A percentile compares a stretch with the other conserved stretches of the same genome.
Evolutionary conservation across 2,113 vertebrate genomes (phyloP).

Genomic region (Hydropotes inermis): DNA sequence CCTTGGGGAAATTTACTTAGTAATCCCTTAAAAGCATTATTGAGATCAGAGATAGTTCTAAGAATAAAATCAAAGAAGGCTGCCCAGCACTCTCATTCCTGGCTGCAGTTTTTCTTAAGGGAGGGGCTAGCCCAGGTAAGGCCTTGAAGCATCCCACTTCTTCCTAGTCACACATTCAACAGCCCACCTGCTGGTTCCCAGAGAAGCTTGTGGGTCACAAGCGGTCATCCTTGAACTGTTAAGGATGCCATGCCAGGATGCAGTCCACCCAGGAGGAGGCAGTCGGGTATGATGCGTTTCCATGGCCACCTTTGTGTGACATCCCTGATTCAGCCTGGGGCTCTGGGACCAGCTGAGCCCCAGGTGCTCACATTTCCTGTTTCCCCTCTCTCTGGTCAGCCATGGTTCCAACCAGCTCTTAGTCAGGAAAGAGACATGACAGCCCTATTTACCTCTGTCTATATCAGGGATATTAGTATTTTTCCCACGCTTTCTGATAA

Average conservation of each 20-base stretch:
- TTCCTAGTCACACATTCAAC: background rate
- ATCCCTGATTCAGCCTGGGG: background rate
- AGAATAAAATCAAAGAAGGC: background rate
- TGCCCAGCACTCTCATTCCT: background rate
- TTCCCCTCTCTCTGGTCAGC: background rate
- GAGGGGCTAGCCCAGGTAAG: background rate
- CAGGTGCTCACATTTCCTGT: background rate
- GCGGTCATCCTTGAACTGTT: background rate
- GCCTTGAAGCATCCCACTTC: background rate
- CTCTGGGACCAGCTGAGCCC: background rate
- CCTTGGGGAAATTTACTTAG: constrained; percentile 24
- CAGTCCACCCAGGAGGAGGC: background rate
- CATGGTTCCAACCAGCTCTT: background rate
- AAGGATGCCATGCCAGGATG: background rate
- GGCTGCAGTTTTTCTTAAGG: background rate
- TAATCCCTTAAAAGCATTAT: constrained; percentile 52
- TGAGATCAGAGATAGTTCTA: constrained; percentile 26
- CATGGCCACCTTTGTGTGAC: background rate
- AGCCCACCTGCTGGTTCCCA: background rate
- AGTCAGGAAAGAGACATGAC: background rate
- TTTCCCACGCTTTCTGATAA: background rate
- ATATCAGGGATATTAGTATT: background rate
- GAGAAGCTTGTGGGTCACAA: background rate
- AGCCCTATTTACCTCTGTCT: background rate
- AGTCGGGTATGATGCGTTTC: background rate